These are phyloP conservation scores for Liolophura sinensis DNA, from an alignment of 1,140 invertebrate species.

Conservation along the genomic window DNA sequence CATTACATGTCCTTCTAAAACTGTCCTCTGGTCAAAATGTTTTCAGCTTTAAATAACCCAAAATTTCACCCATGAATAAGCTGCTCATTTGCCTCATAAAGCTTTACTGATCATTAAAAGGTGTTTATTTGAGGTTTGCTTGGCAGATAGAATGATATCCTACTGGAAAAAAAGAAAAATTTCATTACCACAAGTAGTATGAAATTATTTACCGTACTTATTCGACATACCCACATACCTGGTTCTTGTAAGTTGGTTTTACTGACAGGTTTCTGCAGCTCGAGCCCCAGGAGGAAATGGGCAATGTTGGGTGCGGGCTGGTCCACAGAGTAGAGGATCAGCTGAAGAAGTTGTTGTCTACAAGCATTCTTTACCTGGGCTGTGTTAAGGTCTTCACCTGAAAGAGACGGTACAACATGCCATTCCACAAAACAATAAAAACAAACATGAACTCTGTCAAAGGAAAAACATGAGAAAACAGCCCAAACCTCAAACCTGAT, in stretches of 20 bases:
- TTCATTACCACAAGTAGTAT: not conserved
- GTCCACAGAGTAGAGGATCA: slow-evolving; percentile 76
- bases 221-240: slow-evolving; percentile 34
- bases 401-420: not conserved
- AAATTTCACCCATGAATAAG: too few species aligned
- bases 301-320: slow-evolving; percentile 81
- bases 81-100: too few species aligned
- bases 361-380: slow-evolving; percentile 30
- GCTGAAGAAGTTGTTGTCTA: slow-evolving; percentile 65
- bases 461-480: too few species aligned
- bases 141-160: too few species aligned
- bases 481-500: too few species aligned
- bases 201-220: not conserved
- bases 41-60: too few species aligned
- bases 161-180: too few species aligned
- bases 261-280: slow-evolving; percentile 63
- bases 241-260: slow-evolving; percentile 60
- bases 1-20: too few species aligned
- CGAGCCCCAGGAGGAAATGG: slow-evolving; percentile 88
- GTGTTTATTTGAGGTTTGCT: too few species aligned
- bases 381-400: slow-evolving; percentile 4
- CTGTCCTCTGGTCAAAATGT: too few species aligned
- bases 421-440: not conserved
- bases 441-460: not conserved
- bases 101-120: too few species aligned